Conservation (phyloP, 1,140 invertebrate species). For the Mycetomoellerius zeteki region DNA sequence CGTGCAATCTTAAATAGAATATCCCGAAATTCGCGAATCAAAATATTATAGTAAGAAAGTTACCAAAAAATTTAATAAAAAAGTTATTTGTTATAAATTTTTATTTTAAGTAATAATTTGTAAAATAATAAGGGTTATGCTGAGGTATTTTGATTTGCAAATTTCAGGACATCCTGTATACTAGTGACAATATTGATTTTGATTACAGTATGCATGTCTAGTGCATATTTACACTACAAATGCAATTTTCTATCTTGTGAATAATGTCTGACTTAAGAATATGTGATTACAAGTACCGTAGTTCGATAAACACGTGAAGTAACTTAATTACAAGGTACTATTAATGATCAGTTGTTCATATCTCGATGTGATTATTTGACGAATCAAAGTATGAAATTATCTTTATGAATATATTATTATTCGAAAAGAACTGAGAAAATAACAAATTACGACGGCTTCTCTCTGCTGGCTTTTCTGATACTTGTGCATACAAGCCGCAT, state of each 20-base stretch:
- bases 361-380: conserved; percentile 19
- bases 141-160: too few relatives aligned
- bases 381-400: conserved; percentile 39
- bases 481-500: not conserved
- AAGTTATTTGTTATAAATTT: too few relatives aligned
- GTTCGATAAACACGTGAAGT: not conserved
- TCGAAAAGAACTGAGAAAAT: not conserved
- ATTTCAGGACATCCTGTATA: not conserved
- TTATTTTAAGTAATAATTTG: too few relatives aligned
- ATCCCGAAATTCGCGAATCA: too few relatives aligned
- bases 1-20: not conserved
- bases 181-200: not conserved
- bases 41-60: too few relatives aligned
- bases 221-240: not conserved
- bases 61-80: too few relatives aligned
- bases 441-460: conserved; percentile 10
- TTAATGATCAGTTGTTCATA: not conserved
- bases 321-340: not conserved
- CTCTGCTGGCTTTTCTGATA: conserved; percentile 15
- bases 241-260: not conserved
- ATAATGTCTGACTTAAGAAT: conserved; percentile 1
- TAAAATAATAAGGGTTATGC: too few relatives aligned
- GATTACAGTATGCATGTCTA: too few relatives aligned
- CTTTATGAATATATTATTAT: not conserved
- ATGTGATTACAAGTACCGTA: not conserved